Evolutionary conservation across 2,797 vertebrate species (phyloP), one percentile per base, ranked within the genome.

Genomic region (Mastacembelus armatus): DNA sequence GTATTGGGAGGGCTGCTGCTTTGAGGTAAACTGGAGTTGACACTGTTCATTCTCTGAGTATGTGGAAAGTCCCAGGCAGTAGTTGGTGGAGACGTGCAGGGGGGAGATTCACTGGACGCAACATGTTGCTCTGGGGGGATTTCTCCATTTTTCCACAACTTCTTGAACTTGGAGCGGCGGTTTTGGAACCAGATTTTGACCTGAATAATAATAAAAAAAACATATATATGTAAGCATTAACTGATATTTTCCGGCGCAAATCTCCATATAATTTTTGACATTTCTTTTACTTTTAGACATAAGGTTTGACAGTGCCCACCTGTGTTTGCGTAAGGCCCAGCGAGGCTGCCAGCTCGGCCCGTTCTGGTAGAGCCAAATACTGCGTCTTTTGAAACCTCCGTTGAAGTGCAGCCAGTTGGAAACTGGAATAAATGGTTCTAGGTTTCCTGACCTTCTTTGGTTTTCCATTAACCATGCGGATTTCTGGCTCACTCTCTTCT

Each of bases 161-260:
- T 99, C 92, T 98, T 99, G 88, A 99, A 98, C 88, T 98, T 99
- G 54, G 97, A 98, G 29, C 97, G 94, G 32, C 97, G 96, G 86
- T 99, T 99, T 88, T 99, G 97, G 91, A 99, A 99, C 97, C 97
- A 99, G 84, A 99, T 99, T 90, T 99, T 99, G 52, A 98, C 95
- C 97, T 98, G 75, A 43, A 32, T 10, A 33, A 33, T n/a, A n/a
- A 33, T 4, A 33, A 36, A 36, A 14, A 15, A 36, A 56, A 62
- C 14, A 39, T 30, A 79, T 32, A 26, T 7, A 57, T 32, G 32
- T 32, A 50, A 35, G n/a, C 36, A 68, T 38, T 24, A 26, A 54
- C 14, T n/a, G 5, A 56, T 36, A 58, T 50, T 60, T 27, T 1
- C 11, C 21, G 1, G 2, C 24, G 38, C 8, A 39, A 21, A 50